A percentile compares a stretch with the other conserved stretches of the same genome.
Evolutionary conservation across 2,797 vertebrate species (phyloP).

Genomic region (Acrocephalus scirpaceus): DNA sequence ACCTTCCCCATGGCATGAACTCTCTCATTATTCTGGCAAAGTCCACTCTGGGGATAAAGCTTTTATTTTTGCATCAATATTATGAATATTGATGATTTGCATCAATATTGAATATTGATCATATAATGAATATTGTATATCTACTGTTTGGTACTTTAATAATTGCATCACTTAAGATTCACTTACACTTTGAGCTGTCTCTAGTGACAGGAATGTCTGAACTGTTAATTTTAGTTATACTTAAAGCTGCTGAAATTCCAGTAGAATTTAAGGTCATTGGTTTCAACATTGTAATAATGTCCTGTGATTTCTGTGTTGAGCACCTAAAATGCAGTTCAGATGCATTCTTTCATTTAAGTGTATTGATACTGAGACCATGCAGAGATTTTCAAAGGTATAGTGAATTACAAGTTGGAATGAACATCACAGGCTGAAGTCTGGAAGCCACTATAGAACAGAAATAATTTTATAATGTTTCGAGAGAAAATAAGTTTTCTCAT

Average conservation of each 20-base stretch:
- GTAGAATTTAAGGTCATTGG: neutral
- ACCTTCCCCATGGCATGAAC: neutral
- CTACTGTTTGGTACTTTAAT: neutral
- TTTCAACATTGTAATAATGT: neutral
- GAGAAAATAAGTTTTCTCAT: neutral
- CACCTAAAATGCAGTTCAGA: neutral
- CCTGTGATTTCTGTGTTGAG: neutral
- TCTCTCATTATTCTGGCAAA: neutral
- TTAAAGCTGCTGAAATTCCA: neutral
- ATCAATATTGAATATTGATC: too few relatives aligned
- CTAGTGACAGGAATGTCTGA: neutral
- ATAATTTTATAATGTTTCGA: neutral
- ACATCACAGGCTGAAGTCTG: neutral
- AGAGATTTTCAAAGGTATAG: neutral
- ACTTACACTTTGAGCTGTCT: neutral
- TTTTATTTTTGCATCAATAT: neutral
- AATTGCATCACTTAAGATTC: neutral
- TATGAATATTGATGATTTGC: neutral
- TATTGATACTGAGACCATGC: neutral
- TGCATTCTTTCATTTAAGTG: neutral
- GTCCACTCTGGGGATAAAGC: neutral
- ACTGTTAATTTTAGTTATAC: neutral
- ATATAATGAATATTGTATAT: neutral
- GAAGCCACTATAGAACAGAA: neutral
- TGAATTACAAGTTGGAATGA: neutral